phyloP scores from a whole-genome alignment of 2,888 invertebrate genomes.

The Tuta absoluta region DNA sequence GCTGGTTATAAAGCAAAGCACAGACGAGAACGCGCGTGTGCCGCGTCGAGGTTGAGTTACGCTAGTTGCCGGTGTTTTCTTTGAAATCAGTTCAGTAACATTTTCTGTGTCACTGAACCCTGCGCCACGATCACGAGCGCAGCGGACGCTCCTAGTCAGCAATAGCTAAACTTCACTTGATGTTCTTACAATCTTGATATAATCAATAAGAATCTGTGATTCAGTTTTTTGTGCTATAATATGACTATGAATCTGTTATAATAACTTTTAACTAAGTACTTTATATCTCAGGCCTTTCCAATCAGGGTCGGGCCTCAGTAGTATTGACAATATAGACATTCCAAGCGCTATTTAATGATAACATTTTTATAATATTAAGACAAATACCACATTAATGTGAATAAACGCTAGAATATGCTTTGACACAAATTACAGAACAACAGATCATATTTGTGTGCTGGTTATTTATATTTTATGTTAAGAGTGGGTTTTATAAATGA shows the following conservation, averaged over 20 bases:
- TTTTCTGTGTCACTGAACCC: too few relatives aligned
- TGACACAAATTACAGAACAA: slow-evolving; percentile 32
- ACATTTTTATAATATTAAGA: slow-evolving; percentile 63
- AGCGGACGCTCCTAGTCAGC: neutral
- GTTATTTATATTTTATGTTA: slow-evolving; percentile 24
- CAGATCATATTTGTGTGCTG: slow-evolving; percentile 26
- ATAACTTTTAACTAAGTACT: slow-evolving; percentile 42
- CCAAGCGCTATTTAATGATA: slow-evolving; percentile 60
- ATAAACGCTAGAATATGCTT: slow-evolving; percentile 57
- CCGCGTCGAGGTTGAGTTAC: too few relatives aligned
- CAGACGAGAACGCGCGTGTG: too few relatives aligned
- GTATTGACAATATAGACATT: slow-evolving; percentile 77
- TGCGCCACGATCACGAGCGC: too few relatives aligned
- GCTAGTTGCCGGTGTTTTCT: too few relatives aligned
- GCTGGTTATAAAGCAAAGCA: too few relatives aligned
- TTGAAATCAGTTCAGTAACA: too few relatives aligned
- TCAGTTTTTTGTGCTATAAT: slow-evolving; percentile 17
- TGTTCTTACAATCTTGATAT: neutral
- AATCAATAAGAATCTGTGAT: slow-evolving; percentile 7
- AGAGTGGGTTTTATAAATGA: neutral
- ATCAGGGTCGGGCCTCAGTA: slow-evolving; percentile 61
- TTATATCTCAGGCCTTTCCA: slow-evolving; percentile 50
- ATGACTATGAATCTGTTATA: slow-evolving; percentile 55
- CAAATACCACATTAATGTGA: slow-evolving; percentile 56
- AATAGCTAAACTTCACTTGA: neutral